Evolutionary conservation across 2,113 vertebrate genomes (phyloP), one percentile per base, ranked within the genome.

Genomic region (Cyprinus carpio): DNA sequence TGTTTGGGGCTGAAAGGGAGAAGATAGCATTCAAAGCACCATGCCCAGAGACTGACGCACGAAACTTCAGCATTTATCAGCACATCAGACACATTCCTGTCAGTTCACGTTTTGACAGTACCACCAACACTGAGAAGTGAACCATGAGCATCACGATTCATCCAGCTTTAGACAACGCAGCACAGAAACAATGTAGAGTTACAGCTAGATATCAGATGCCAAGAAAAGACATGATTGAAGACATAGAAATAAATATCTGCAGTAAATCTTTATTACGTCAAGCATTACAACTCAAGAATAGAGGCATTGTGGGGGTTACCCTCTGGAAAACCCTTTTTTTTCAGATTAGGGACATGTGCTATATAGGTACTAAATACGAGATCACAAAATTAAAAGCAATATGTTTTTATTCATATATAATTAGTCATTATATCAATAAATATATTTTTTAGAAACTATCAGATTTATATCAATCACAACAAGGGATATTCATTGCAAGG

Each of bases 1-100:
- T 92, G 92, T 92, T 94, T 93, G 90, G 82, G 62, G 87, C 90
- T 87, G 86, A 94, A 93, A 93, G 90, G 84, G 76, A 89, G 75
- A 89, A 90, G 93, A 94, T 92, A 91, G 91, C 77, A 90, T 91
- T 92, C 92, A 92, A 91, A 93, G 92, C 84, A 82, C 83, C 87
- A 87, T 85, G 88, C 89, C 92, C 88, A 90, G 87, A 82, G 86
- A 91, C 88, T 94, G 93, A 94, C 92, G 91, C 93, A 94, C 89
- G 75, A 81, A 87, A 85, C 84, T 77, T 54, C 83, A 84, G 37
- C 64, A 7, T 7, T 93, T 93, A 94, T 95, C 94, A 88, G 15
- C 0, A 80, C 89, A 93, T 93, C 93, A 84, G 71, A 80, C 84
- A n/a, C 89, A 88, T 91, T 89, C 77, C 89, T 58, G 1, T 25